Evolutionary conservation across 37 sponge, comb jelly and placozoan genomes (phyloP), one percentile per base, ranked within the genome.

Genomic region (Beroe ovata): DNA sequence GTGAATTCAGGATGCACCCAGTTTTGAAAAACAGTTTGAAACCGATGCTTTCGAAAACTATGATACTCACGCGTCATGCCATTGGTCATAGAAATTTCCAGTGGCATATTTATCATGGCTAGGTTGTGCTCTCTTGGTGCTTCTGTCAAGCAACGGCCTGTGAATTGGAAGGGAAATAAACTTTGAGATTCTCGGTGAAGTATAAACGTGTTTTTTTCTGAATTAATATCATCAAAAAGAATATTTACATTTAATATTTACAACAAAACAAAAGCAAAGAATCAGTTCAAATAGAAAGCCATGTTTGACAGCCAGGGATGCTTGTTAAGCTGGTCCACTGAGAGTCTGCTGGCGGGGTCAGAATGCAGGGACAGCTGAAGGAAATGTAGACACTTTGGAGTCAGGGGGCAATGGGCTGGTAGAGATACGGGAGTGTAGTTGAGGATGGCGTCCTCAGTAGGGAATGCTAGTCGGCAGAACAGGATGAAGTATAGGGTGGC

Each of bases 401-500:
- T 33, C 36, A 77, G 47, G 54, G 69, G 36, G 28, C 71, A 71
- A 20, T 4, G 21, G 4, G 71, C 6, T 6, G 71, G 71, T 3
- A 71, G 71, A 20, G 2, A 35, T 1, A 77, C 41, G 54, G 0
- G 6, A n/a, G n/a, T n/a, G n/a, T 35, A 39, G 54, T 40, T 23
- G 36, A 77, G 47, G 21, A 77, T 77, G n/a, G 84, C 84, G 21
- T 39, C 22, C 47, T 77, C 84, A 29, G 16, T 77, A 36, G 84
- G 84, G 84, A 77, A 77, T 42, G 84, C 36, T 1, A 42, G 84
- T 77, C 84, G 16, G 28, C 29, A 36, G 36, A 71, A 71, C 29
- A 71, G 71, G 71, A 38, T 36, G 36, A 71, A 71, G 71, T 71
- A 71, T 21, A 71, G 71, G 8, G 71, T 71, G 34, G 71, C 71